Percentiles rank a stretch among this genome's conserved stretches.
Evolutionary conservation across 2,888 invertebrate genomes (phyloP).

Genomic region (Catocala nupta): DNA sequence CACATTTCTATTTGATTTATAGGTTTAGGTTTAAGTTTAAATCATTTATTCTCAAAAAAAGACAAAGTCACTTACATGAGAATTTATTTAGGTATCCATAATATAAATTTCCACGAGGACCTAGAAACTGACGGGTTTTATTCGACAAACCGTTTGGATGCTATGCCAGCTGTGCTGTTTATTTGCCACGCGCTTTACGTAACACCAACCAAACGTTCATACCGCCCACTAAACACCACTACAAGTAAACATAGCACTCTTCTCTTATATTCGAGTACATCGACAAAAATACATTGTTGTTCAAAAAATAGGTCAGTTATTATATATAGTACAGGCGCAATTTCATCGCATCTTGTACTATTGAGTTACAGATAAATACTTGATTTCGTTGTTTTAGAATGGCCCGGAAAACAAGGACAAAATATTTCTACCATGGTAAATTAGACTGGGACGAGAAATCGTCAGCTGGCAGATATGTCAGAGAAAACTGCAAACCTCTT

Average conservation of each 20-base stretch:
- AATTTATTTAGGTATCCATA: conserved; percentile 4
- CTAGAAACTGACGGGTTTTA: neutral
- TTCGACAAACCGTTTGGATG: neutral
- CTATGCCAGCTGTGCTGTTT: conserved; percentile 13
- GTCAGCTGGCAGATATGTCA: conserved; percentile 98
- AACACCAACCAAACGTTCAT: conserved; percentile 3
- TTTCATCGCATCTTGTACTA: neutral
- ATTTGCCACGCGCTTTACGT: conserved; percentile 25
- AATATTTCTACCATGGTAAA: conserved; percentile 99
- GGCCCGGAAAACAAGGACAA: conserved; percentile 97
- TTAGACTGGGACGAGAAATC: conserved; percentile 99
- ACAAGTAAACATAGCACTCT: conserved; percentile 34
- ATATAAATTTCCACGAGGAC: conserved; percentile 1
- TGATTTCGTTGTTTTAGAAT: conserved; percentile 87
- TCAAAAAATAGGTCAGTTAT: too few species aligned
- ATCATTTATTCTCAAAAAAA: too few species aligned
- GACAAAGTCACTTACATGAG: too few species aligned
- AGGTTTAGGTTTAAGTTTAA: too few species aligned
- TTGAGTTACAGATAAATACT: neutral
- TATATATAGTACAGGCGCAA: neutral
- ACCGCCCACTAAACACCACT: conserved; percentile 1
- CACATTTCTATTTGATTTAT: neutral
- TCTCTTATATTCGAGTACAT: conserved; percentile 16
- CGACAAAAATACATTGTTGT: neutral
- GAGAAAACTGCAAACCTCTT: conserved; percentile 99